Conservation (phyloP, 2,113 vertebrate species). For the Ictalurus punctatus region DNA sequence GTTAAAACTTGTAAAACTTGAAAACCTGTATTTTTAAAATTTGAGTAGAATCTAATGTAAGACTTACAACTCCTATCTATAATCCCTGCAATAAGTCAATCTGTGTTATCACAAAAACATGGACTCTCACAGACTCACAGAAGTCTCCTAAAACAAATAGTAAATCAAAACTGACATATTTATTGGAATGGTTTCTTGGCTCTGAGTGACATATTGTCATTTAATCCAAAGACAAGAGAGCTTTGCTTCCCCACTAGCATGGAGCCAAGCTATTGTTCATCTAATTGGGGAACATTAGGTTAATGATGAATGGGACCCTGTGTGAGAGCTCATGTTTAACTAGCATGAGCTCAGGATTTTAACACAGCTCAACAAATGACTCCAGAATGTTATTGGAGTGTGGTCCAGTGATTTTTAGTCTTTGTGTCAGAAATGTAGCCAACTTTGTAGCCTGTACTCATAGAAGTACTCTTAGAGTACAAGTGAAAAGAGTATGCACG, state of each 20-base stretch:
- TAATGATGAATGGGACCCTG: slow-evolving; percentile 22
- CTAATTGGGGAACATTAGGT: slow-evolving; percentile 5
- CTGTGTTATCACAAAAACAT: slow-evolving; percentile 14
- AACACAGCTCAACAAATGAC: neutral
- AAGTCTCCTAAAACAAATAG: slow-evolving; percentile 1
- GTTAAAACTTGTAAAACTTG: neutral
- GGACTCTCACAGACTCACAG: neutral
- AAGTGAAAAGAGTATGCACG: neutral
- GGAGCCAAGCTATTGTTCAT: slow-evolving; percentile 24
- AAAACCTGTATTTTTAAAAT: neutral
- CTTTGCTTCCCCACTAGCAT: neutral
- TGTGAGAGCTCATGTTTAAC: slow-evolving; percentile 38
- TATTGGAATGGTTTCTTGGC: slow-evolving; percentile 28
- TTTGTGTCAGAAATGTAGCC: neutral
- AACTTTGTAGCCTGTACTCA: neutral
- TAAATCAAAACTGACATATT: slow-evolving; percentile 39
- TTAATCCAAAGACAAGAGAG: neutral
- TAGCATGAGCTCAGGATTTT: neutral
- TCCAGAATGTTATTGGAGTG: neutral
- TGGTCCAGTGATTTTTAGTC: neutral
- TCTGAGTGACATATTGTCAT: slow-evolving; percentile 5
- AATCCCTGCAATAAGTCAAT: neutral
- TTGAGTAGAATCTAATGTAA: neutral
- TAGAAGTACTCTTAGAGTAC: neutral
- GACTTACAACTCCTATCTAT: neutral